These are phyloP conservation scores for Drosophila sulfurigaster DNA, from an alignment of 1,140 invertebrate species.

Conservation along the genomic window DNA sequence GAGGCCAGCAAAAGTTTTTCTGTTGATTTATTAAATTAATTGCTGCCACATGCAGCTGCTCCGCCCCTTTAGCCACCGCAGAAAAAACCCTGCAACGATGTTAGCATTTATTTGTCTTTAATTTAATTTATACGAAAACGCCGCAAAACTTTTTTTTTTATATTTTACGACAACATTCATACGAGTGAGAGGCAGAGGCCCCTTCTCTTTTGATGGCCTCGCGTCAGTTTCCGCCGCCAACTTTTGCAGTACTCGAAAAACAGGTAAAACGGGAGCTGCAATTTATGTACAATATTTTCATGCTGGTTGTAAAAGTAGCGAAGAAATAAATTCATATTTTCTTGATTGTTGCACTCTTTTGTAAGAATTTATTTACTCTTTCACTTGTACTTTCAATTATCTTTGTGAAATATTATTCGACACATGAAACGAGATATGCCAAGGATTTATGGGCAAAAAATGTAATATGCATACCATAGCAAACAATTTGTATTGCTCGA, in stretches of 20 bases:
- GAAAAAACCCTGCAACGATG: slow-evolving; percentile 26
- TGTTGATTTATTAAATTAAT: slow-evolving; percentile 84
- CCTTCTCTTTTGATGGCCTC: not conserved
- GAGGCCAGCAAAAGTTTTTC: slow-evolving; percentile 63
- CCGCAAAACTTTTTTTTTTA: slow-evolving; percentile 49
- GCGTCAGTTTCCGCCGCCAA: not conserved
- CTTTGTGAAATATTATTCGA: not conserved
- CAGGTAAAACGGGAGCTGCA: not conserved
- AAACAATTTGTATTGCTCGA: too few species aligned
- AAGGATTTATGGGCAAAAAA: too few species aligned
- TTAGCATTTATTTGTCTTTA: slow-evolving; percentile 76
- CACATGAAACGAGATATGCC: not conserved
- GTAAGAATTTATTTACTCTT: not conserved
- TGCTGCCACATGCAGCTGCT: slow-evolving; percentile 65
- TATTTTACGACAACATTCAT: slow-evolving; percentile 42
- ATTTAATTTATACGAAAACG: slow-evolving; percentile 73
- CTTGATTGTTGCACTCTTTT: not conserved
- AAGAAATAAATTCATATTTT: not conserved
- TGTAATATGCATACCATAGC: too few species aligned
- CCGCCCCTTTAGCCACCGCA: not conserved
- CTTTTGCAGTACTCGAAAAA: not conserved
- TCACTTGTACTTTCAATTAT: not conserved
- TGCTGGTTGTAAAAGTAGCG: not conserved
- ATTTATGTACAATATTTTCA: not conserved
- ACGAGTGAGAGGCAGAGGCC: not conserved